A percentile compares a stretch with the other conserved stretches of the same genome.
phyloP scores from a whole-genome alignment of 2,888 invertebrate genomes.

The Phlogophora meticulosa region DNA sequence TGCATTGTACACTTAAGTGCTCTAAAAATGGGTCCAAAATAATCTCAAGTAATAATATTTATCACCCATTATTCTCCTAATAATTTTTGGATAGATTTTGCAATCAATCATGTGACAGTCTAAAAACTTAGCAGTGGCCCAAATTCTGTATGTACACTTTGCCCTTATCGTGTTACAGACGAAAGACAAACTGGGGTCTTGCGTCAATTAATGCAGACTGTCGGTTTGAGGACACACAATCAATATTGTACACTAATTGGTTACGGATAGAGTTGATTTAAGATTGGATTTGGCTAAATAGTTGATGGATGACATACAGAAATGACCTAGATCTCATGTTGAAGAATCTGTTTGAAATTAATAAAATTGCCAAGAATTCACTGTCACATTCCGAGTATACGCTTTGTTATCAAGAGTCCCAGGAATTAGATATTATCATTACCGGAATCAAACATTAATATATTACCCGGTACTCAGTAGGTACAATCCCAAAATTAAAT shows the following conservation, averaged over 20 bases:
- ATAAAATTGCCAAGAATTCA: too few species aligned
- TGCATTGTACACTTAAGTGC: not conserved
- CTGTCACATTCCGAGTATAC: not conserved
- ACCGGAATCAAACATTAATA: not conserved
- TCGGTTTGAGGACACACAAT: constrained; percentile 22
- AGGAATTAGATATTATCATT: not conserved
- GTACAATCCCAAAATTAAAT: not conserved
- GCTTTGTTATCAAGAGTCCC: too few species aligned
- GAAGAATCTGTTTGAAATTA: too few species aligned
- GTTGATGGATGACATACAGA: constrained; percentile 3
- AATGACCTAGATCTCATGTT: not conserved
- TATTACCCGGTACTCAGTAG: not conserved
- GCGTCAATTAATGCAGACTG: constrained; percentile 38
- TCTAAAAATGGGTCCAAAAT: not conserved
- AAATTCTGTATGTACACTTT: constrained; percentile 64
- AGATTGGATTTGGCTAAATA: constrained; percentile 1
- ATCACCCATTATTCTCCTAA: not conserved
- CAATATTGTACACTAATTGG: constrained; percentile 21
- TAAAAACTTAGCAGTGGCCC: constrained; percentile 63
- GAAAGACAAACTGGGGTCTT: constrained; percentile 55
- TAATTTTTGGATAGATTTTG: constrained; percentile 13
- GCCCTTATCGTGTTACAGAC: constrained; percentile 66
- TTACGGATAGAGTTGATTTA: constrained; percentile 21
- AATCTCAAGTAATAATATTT: not conserved
- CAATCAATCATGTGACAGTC: constrained; percentile 70